Base-by-base conservation (phyloP, 2,888 invertebrate species). In the Chrysolina americana region DNA sequence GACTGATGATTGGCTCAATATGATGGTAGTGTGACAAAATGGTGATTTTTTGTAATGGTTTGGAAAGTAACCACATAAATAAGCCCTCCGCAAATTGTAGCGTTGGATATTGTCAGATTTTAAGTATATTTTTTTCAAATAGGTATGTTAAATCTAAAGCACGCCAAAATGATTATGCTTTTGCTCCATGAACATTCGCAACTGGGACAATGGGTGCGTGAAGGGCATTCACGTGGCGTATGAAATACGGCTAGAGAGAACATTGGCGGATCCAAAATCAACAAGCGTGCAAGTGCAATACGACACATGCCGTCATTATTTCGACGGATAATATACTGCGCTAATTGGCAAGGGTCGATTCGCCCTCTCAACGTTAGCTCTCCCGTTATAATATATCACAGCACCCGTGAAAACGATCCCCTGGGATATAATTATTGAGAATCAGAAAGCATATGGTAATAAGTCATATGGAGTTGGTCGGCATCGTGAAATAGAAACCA, bases 281-380 rank as follows among this genome's bases (percentile, higher is more conserved):
- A 85, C 83, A 83, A 86, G 85, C 86, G 84, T 86, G 85, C 87
- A 87, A 87, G 87, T 87, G 85, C 85, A 86, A 86, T 83, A 84
- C 85, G 87, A 87, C 87, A 87, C 87, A 86, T 86, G 87, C 86
- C 86, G 85, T 87, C 87, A 87, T 87, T 87, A 87, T 87, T 86
- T 83, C 81, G 81, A 81, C 82, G 86, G 85, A 87, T 87, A 86
- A 87, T 86, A 84, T 84, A 83, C 85, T 80, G 81, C 83, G 80
- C 86, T 87, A 87, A 87, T 87, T 87, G 87, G 87, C 83, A 84
- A 84, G 85, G 85, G 84, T 78, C 75, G 79, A 77, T 77, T 69
- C 77, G 77, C 79, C 79, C 80, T 76, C 75, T 77, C 75, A 74
- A 65, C 72, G 76, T 69, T 70, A 76, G 71, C 71, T 74, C 81